Percentiles rank a stretch among this genome's conserved stretches.
These are phyloP conservation scores for Diarsia brunnea DNA, from an alignment of 2,888 invertebrate species.

Conservation along the genomic window DNA sequence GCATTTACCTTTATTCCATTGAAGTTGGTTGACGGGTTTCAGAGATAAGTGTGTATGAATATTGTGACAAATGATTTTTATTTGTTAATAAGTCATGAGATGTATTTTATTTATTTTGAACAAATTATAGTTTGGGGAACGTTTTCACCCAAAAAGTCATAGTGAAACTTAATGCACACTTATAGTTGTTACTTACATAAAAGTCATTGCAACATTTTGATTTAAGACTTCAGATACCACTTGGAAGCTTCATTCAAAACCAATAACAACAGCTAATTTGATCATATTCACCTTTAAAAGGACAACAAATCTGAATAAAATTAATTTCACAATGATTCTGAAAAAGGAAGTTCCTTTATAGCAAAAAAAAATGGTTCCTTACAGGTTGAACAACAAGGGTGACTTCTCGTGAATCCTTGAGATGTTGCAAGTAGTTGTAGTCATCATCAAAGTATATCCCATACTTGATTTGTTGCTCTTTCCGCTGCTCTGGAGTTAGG, in stretches of 20 bases:
- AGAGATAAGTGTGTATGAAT: no score
- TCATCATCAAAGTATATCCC: slow-evolving; percentile 98
- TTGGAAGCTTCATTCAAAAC: no score
- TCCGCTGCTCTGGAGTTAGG: slow-evolving; percentile 88
- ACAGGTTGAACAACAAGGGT: slow-evolving; percentile 90
- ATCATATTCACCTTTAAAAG: neutral
- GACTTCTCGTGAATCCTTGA: slow-evolving; percentile 92
- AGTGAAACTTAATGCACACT: no score
- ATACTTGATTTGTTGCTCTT: slow-evolving; percentile 95
- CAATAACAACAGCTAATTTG: no score
- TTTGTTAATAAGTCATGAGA: no score
- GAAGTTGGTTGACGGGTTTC: no score
- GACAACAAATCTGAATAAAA: neutral
- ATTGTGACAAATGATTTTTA: no score
- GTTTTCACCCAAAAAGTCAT: no score
- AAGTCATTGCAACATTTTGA: neutral
- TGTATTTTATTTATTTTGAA: no score
- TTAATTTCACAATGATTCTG: neutral
- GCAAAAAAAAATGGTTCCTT: slow-evolving; percentile 63
- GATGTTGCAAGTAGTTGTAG: slow-evolving; percentile 98
- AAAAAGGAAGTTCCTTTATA: neutral
- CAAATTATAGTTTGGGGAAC: no score
- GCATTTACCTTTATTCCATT: no score
- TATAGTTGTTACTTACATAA: neutral
- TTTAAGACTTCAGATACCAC: neutral